Percentiles rank a stretch among this genome's conserved stretches.
Evolutionary conservation across 2,797 vertebrate species (phyloP).

Genomic region (Threskiornis aethiopicus): DNA sequence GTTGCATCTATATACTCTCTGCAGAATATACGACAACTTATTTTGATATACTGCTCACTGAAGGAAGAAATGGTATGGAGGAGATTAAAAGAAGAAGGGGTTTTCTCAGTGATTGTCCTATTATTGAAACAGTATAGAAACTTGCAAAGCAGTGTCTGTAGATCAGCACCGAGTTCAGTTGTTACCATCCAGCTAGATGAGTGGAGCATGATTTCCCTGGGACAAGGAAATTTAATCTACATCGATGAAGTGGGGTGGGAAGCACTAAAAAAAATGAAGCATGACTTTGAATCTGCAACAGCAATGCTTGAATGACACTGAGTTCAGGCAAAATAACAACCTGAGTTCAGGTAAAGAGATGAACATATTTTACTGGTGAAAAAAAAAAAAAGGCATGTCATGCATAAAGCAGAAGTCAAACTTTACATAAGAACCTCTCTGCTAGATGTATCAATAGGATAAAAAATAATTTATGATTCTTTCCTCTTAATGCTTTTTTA

Average conservation of each 20-base stretch:
- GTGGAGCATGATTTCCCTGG: background rate
- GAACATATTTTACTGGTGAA: background rate
- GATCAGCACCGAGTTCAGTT: background rate
- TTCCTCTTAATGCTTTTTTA: background rate
- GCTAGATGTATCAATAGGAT: background rate
- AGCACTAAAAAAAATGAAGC: background rate
- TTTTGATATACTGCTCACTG: background rate
- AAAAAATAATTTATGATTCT: background rate
- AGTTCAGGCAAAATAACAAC: background rate
- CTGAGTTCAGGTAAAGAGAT: background rate
- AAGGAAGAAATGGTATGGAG: background rate
- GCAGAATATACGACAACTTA: background rate
- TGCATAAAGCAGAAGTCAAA: background rate
- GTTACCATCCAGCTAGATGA: background rate
- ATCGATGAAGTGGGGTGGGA: background rate
- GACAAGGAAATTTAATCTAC: background rate
- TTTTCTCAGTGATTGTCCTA: background rate
- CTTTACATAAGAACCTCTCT: background rate
- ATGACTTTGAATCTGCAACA: background rate
- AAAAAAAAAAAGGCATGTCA: accelerated
- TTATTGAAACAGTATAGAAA: background rate
- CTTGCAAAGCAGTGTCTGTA: background rate
- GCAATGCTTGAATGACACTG: background rate
- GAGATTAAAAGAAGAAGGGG: background rate
- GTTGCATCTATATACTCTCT: background rate